Evolutionary conservation across 2,113 vertebrate genomes (phyloP).

Genomic region (Oryzias melastigma): DNA sequence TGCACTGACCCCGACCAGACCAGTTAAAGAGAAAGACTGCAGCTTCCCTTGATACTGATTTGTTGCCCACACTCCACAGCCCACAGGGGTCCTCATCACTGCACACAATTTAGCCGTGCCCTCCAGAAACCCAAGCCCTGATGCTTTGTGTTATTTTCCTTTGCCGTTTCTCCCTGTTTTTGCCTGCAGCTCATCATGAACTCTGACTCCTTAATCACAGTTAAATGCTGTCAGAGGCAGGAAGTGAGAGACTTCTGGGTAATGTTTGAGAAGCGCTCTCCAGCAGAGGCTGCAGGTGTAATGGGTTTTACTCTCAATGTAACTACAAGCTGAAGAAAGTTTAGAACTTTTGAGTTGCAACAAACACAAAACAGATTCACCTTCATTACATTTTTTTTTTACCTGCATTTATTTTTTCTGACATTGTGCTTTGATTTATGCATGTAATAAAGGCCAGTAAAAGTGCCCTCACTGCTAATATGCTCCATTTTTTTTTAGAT

Average conservation of each 20-base stretch:
- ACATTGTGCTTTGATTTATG: slow-evolving; percentile 37
- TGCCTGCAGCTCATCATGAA: slow-evolving; percentile 64
- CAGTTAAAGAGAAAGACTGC: slow-evolving; percentile 57
- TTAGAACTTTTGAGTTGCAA: slow-evolving; percentile 66
- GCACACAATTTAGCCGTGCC: slow-evolving; percentile 40
- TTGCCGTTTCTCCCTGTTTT: slow-evolving; percentile 50
- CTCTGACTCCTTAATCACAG: slow-evolving; percentile 75
- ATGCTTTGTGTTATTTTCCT: slow-evolving; percentile 41
- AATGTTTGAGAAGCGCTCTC: slow-evolving; percentile 61
- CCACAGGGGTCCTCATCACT: slow-evolving; percentile 47
- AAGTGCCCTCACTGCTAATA: slow-evolving; percentile 12
- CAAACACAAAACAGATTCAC: slow-evolving; percentile 48
- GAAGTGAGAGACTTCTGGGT: slow-evolving; percentile 50
- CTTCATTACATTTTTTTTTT: slow-evolving; percentile 36
- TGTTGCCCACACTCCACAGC: slow-evolving; percentile 39
- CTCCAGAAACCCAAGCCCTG: slow-evolving; percentile 41
- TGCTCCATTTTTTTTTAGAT: slow-evolving; percentile 19
- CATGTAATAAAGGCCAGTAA: slow-evolving; percentile 5
- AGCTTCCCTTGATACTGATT: slow-evolving; percentile 42
- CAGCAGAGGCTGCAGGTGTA: slow-evolving; percentile 64
- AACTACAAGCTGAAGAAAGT: slow-evolving; percentile 66
- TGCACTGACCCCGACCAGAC: slow-evolving; percentile 41
- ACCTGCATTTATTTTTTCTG: slow-evolving; percentile 14
- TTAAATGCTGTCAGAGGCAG: slow-evolving; percentile 69
- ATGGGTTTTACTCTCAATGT: slow-evolving; percentile 75